Base-by-base conservation (phyloP, 2,888 invertebrate genomes). In the Diaprepes abbreviatus region DNA sequence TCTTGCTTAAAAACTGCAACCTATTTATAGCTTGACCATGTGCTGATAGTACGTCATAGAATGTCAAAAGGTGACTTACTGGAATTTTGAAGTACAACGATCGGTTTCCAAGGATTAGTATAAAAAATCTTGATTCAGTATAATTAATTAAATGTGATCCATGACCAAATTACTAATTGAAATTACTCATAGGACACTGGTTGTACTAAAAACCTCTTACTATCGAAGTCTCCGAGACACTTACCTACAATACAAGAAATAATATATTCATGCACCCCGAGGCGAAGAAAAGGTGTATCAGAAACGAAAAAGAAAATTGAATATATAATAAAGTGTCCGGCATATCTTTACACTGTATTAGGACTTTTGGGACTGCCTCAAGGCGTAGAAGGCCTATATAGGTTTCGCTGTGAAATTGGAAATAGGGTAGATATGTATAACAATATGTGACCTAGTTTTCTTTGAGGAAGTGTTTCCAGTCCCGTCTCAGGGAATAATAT, bases 321-420 rank as follows among this genome's bases (percentile, higher is more conserved):
- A 60, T 60, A 60, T 48, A 60, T 48, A 60, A 48, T 60, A 60
- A 60, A 60, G 48, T 48, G 48, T 60, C 43, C 60, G 48, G 45
- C 31, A 48, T 48, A 60, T 48, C 60, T 60, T 60, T 31, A 45
- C 60, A 60, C 60, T 33, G 35, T 48, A 60, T 60, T 60, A 45
- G 45, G 45, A 45, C 45, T 24, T 16, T 45, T n/a, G 45, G 45
- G 24, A 45, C 45, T 45, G 45, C 45, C 45, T 45, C 24, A 21
- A 45, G 45, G 45, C 45, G 24, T 21, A 19, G 24, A n/a, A 6
- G 45, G 45, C 45, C 43, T 45, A 12, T 45, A 45, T 45, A 21
- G 24, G 45, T 10, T 45, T 45, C 12, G 6, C 45, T 45, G 45
- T 45, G 12, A 45, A 24, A 45, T 45, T 21, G 12, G 36, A 14